Base-by-base conservation (phyloP, 1,140 invertebrate species). In the Meteorus sp. region DNA sequence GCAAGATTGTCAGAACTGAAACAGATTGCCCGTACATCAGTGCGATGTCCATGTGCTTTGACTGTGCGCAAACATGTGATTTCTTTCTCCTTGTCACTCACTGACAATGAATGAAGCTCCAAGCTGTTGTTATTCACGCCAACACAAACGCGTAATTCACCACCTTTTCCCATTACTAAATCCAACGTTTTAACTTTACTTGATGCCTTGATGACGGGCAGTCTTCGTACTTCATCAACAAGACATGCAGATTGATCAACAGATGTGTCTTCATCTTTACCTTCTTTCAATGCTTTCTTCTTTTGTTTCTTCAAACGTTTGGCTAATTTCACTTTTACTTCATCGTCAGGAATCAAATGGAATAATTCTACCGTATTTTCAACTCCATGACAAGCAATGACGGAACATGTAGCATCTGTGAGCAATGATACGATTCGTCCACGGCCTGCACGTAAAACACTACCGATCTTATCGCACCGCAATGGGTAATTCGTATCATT, bases 1-100 rank as follows among this genome's bases (percentile, higher is more conserved):
- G 90, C 90, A 35, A 92, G 80, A 72, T 91, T 92, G 75, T 99
- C 95, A 17, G 92, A 93, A 73, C 93, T 96, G 69, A 99, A 96
- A 47, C 87, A 85, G 11, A 99, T 78, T 29, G 89, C 87, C 31
- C 93, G 81, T 2, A 97, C 89, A 76, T 98, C 92, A 44, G 89
- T 91, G 41, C 93, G 87, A 81, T 99, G 97, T 1, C 95, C 96
- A 39, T 82, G 78, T n/a, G 53, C 62, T 6, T 61, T 66, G 67
- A 85, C 67, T 11, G 72, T 71, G 51, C 79, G 69, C 22, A 84
- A 70, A 47, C 71, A 64, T 45, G 80, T 81, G 57, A 83, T 69
- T 73, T 89, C 85, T 39, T 75, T 71, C 5, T 82, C 76, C 59
- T 82, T 84, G 0, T 83, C 33, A n/a, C 5, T 69, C 0, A 83